phyloP scores from a whole-genome alignment of 2,113 vertebrate genomes.

The Erythrolamprus reginae region DNA sequence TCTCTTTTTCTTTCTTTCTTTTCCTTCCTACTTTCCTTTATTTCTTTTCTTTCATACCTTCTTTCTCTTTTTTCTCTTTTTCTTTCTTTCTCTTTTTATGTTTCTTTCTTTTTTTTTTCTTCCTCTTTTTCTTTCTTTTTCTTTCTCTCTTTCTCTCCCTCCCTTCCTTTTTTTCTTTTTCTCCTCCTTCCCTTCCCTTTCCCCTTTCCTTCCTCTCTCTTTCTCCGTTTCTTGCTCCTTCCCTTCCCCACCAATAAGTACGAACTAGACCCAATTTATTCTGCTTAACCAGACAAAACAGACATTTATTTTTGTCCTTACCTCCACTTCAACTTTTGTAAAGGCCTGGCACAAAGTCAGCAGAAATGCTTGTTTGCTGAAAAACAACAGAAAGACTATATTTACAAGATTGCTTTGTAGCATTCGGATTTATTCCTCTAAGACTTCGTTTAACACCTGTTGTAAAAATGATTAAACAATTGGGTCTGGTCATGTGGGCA shows the following conservation, averaged over 20 bases:
- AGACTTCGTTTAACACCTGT: not conserved
- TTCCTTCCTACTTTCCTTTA: rapidly evolving
- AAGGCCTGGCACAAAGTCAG: conserved; percentile 86
- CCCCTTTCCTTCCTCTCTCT: not conserved
- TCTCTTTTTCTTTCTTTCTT: too few species aligned
- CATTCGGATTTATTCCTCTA: not conserved
- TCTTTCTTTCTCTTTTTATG: too few species aligned
- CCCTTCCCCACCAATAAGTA: not conserved
- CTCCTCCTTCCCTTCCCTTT: not conserved
- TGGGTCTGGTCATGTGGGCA: too few species aligned
- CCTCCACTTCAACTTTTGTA: conserved; percentile 93
- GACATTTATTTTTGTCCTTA: conserved; percentile 53
- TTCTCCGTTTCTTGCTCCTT: too few species aligned
- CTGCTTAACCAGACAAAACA: not conserved
- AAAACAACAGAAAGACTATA: conserved; percentile 35
- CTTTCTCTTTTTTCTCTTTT: too few species aligned
- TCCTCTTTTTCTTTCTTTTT: too few species aligned
- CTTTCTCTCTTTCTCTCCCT: not conserved
- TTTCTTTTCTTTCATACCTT: too few species aligned
- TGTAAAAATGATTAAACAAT: too few species aligned
- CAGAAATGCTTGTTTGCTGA: conserved; percentile 76
- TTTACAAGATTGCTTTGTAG: not conserved
- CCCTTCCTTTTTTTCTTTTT: not conserved
- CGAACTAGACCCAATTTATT: too few species aligned
- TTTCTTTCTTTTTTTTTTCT: too few species aligned